Conservation (phyloP, 2,113 vertebrate species). For the Psettodes erumei region DNA sequence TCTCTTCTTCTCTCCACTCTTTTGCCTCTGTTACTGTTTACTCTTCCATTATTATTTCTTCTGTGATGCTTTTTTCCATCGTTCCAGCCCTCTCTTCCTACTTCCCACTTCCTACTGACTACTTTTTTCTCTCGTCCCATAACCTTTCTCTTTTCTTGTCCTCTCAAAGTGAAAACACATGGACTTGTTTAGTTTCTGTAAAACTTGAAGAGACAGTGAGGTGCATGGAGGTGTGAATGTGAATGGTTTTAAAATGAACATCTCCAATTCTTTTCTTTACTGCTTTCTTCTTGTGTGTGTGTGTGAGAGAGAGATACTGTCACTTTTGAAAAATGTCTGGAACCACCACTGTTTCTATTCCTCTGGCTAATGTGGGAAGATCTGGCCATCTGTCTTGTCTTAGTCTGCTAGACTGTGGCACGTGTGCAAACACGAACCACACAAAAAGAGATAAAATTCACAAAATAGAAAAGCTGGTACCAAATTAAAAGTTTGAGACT, state of each 20-base stretch:
- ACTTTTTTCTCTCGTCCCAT: neutral
- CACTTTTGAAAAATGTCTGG: neutral
- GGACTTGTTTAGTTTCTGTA: neutral
- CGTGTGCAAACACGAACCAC: neutral
- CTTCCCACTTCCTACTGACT: neutral
- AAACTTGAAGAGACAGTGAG: neutral
- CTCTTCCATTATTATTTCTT: neutral
- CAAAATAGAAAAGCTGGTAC: neutral
- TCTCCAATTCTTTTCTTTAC: neutral
- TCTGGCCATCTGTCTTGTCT: slow-evolving; percentile 16
- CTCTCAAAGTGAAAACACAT: neutral
- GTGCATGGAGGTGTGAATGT: neutral
- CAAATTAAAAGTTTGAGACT: neutral
- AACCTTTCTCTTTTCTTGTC: neutral
- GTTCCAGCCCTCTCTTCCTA: neutral
- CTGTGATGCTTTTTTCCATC: slow-evolving; percentile 1
- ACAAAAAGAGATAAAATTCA: neutral
- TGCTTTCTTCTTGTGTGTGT: slow-evolving; percentile 3
- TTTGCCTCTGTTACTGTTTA: neutral
- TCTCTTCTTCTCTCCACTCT: neutral
- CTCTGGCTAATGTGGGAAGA: neutral
- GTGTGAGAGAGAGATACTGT: neutral
- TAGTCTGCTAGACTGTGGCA: neutral
- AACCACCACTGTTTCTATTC: neutral
- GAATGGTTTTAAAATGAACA: neutral